Evolutionary conservation across 2,113 vertebrate species (phyloP).

Genomic region (Urocynchramus pylzowi): DNA sequence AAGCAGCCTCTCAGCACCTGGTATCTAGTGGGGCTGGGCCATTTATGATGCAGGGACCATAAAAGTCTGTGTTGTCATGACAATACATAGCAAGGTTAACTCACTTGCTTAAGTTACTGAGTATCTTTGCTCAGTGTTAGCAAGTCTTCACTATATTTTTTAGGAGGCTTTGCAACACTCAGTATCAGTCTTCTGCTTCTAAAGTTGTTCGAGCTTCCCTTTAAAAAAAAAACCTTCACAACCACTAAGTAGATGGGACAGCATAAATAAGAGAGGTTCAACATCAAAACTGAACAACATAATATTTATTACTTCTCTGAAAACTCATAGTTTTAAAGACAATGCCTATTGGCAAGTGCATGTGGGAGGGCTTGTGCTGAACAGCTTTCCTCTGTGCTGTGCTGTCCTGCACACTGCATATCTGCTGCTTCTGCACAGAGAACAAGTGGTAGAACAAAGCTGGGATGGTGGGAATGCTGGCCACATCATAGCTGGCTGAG

Average conservation of each 20-base stretch:
- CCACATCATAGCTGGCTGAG: background rate
- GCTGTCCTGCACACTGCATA: background rate
- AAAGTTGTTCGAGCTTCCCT: background rate
- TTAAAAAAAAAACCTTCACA: background rate
- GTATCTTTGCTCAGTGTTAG: background rate
- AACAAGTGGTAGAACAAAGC: background rate
- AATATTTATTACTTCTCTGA: background rate
- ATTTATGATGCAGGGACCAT: background rate
- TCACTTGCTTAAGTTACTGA: background rate
- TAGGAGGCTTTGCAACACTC: background rate
- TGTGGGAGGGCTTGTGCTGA: background rate
- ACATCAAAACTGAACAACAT: background rate
- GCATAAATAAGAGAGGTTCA: background rate
- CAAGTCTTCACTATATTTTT: background rate
- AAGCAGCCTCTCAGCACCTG: background rate
- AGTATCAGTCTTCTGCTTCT: background rate
- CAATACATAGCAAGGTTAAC: background rate
- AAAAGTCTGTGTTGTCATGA: background rate
- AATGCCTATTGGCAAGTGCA: fast-evolving
- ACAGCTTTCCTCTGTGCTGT: background rate
- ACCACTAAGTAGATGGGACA: background rate
- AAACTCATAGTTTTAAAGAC: background rate
- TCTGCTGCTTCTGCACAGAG: background rate
- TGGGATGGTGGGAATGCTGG: background rate
- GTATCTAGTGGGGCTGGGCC: background rate